Percentiles rank a stretch among this genome's conserved stretches.
phyloP scores from a whole-genome alignment of 2,113 vertebrate species.

The Percina caprodes region DNA sequence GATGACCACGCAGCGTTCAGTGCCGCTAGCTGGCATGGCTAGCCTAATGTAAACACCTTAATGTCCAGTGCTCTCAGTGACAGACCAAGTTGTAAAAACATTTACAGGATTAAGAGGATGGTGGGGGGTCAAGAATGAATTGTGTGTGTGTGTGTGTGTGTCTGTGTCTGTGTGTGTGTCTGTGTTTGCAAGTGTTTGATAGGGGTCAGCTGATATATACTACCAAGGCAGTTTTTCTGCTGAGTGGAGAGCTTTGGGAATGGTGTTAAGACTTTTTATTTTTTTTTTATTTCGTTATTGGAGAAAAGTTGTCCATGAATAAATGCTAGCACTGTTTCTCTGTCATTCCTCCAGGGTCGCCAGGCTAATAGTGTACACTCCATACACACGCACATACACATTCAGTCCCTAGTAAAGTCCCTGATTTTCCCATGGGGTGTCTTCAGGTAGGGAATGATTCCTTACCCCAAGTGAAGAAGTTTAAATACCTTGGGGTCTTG shows the following conservation, averaged over 20 bases:
- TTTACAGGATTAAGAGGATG: constrained; percentile 84
- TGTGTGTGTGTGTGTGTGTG: constrained; percentile 14
- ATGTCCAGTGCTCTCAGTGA: constrained; percentile 80
- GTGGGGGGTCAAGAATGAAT: constrained; percentile 45
- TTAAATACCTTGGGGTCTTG: too few relatives aligned
- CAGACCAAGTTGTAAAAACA: constrained; percentile 82
- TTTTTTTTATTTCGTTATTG: constrained; percentile 49
- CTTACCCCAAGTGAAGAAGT: too few relatives aligned
- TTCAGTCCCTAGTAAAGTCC: neutral
- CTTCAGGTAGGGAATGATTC: too few relatives aligned
- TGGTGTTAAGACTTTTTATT: constrained; percentile 63
- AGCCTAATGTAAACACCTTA: constrained; percentile 76
- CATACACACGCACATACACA: neutral
- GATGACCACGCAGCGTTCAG: constrained; percentile 67
- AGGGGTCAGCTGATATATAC: constrained; percentile 87
- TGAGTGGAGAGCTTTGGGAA: constrained; percentile 81
- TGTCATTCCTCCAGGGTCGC: constrained; percentile 78
- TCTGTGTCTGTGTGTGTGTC: constrained; percentile 35
- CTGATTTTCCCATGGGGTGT: neutral
- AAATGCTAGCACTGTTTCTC: constrained; percentile 84
- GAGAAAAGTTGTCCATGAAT: constrained; percentile 78
- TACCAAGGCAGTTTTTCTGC: constrained; percentile 79
- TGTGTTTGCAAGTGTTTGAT: constrained; percentile 48
- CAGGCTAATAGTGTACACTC: constrained; percentile 22
- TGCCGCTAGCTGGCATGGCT: constrained; percentile 65